These are phyloP conservation scores for Anabas testudineus DNA, from an alignment of 2,797 vertebrate species.

Conservation along the genomic window DNA sequence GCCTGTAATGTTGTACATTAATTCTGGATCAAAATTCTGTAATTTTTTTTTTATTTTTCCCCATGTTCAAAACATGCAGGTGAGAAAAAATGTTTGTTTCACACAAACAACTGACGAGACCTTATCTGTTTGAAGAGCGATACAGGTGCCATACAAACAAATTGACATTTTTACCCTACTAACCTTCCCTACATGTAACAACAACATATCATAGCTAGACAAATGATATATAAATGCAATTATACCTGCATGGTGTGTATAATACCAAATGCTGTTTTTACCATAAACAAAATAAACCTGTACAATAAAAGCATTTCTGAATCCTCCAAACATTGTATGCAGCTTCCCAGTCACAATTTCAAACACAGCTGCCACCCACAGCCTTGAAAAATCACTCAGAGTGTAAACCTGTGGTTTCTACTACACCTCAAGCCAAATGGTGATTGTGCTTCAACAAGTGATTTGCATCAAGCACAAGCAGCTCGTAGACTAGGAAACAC, in stretches of 20 bases:
- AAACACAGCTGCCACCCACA: background rate
- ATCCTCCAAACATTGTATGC: background rate
- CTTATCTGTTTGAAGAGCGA: background rate
- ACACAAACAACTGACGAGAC: background rate
- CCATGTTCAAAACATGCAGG: background rate
- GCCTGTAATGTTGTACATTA: background rate
- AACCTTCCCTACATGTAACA: background rate
- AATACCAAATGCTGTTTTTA: background rate
- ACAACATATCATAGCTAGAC: background rate
- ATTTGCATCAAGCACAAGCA: constrained; percentile 36
- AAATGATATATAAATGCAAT: background rate
- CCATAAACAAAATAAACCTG: background rate
- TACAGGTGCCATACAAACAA: background rate
- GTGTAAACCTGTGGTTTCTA: background rate
- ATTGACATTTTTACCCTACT: too few relatives aligned
- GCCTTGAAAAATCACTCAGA: background rate
- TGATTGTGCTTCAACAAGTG: background rate
- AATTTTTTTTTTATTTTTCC: too few relatives aligned
- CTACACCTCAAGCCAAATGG: background rate
- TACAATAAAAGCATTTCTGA: background rate
- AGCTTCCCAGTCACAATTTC: background rate
- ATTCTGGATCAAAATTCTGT: background rate
- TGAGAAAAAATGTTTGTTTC: background rate
- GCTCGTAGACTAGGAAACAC: background rate
- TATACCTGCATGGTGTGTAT: background rate